Conservation (phyloP, 2,888 invertebrate genomes). For the Euphydryas editha region DNA sequence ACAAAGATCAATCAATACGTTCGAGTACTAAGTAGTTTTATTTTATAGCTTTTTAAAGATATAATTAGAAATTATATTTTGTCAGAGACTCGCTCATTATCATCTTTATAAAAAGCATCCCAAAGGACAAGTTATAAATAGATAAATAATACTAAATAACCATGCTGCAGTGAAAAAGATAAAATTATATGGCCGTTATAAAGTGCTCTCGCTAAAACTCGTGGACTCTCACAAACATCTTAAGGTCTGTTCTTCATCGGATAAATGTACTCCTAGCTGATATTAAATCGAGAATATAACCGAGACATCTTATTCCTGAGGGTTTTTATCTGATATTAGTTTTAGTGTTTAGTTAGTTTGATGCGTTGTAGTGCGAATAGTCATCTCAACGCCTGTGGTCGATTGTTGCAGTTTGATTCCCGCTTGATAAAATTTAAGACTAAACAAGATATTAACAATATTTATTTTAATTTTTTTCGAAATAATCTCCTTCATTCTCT, state of each 20-base stretch:
- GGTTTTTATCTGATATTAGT: too few relatives aligned
- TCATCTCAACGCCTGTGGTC: too few relatives aligned
- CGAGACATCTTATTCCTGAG: neutral
- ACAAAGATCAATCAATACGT: too few relatives aligned
- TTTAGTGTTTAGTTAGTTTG: neutral
- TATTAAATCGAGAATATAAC: too few relatives aligned
- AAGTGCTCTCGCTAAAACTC: slow-evolving; percentile 29
- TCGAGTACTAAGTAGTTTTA: too few relatives aligned
- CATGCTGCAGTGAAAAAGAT: slow-evolving; percentile 29
- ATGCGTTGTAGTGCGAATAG: too few relatives aligned
- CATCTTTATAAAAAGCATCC: neutral
- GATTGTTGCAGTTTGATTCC: too few relatives aligned
- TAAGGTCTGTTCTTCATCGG: slow-evolving; percentile 12
- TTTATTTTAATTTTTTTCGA: too few relatives aligned
- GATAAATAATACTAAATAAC: slow-evolving; percentile 23
- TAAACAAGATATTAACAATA: too few relatives aligned
- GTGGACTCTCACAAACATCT: slow-evolving; percentile 33
- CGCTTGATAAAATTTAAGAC: too few relatives aligned
- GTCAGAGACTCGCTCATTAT: neutral
- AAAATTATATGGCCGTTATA: slow-evolving; percentile 36
- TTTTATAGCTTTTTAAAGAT: too few relatives aligned
- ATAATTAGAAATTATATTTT: neutral
- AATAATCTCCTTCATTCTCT: too few relatives aligned
- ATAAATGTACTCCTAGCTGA: neutral
- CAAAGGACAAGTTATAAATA: slow-evolving; percentile 13